A percentile compares a stretch with the other conserved stretches of the same genome.
phyloP scores from a whole-genome alignment of 2,113 vertebrate species.

The Sminthopsis crassicaudata region DNA sequence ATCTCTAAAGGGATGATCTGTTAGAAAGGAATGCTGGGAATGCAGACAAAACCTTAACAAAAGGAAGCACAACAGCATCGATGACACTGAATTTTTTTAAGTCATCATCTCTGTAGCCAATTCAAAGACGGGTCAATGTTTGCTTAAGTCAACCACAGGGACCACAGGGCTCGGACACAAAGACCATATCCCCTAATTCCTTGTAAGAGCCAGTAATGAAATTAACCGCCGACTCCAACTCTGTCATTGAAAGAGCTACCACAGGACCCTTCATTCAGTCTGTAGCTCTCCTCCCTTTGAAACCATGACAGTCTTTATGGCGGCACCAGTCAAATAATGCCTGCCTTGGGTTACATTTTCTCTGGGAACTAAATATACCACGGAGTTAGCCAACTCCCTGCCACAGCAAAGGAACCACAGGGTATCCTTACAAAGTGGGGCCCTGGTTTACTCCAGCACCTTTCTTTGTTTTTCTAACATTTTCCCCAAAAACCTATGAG shows the following conservation, averaged over 20 bases:
- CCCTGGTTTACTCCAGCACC: neutral
- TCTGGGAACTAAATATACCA: constrained; percentile 2
- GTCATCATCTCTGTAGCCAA: neutral
- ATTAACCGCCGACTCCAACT: constrained; percentile 60
- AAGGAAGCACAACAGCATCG: neutral
- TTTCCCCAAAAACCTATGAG: constrained; percentile 2
- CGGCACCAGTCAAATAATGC: constrained; percentile 61
- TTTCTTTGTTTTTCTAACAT: neutral
- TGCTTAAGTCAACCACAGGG: neutral
- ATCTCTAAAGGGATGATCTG: neutral
- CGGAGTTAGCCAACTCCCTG: neutral
- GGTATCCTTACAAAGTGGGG: neutral
- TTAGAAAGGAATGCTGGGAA: constrained; percentile 1
- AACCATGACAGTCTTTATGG: constrained; percentile 61
- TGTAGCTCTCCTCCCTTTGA: constrained; percentile 69
- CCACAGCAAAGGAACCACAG: neutral
- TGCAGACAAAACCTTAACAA: neutral
- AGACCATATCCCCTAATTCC: constrained; percentile 39
- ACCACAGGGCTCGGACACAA: neutral
- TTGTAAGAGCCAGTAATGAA: constrained; percentile 42
- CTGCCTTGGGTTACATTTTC: constrained; percentile 41
- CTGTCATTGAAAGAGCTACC: constrained; percentile 52
- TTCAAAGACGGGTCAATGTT: neutral
- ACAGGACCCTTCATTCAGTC: constrained; percentile 63
- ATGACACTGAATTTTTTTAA: neutral